A percentile compares a stretch with the other conserved stretches of the same genome.
These are phyloP conservation scores for Suncus etruscus DNA, from an alignment of 2,113 vertebrate genomes.

Conservation along the genomic window DNA sequence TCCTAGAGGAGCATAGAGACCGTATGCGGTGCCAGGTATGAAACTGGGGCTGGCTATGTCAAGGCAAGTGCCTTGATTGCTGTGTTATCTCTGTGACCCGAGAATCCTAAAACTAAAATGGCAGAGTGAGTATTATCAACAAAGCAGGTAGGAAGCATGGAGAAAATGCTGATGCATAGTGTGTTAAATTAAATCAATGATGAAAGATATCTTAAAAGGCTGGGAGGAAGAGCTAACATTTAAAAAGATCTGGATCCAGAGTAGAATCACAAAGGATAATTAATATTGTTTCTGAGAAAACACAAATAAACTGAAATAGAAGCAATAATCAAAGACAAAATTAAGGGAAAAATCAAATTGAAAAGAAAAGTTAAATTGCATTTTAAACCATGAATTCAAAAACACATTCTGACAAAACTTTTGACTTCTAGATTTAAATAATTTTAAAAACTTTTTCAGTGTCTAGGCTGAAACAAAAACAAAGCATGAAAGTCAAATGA, in stretches of 20 bases:
- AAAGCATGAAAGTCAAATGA: slow-evolving; percentile 51
- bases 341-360: not conserved
- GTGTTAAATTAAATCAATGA: not conserved
- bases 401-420: not conserved
- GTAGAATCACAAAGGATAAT: not conserved
- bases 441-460: not conserved
- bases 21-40: too few species aligned
- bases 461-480: slow-evolving; percentile 46
- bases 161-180: not conserved
- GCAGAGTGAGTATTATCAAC: not conserved
- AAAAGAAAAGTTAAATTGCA: slow-evolving; percentile 20
- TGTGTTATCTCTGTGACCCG: too few species aligned
- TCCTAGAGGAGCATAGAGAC: too few species aligned
- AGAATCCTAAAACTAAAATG: slow-evolving; percentile 9
- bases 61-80: too few species aligned
- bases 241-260: not conserved
- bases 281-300: slow-evolving; percentile 55
- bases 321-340: slow-evolving; percentile 3
- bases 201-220: not conserved
- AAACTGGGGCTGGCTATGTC: too few species aligned
- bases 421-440: slow-evolving; percentile 26
- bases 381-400: slow-evolving; percentile 41
- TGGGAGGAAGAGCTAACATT: not conserved
- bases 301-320: not conserved
- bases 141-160: not conserved